Evolutionary conservation across 2,113 vertebrate species (phyloP), one percentile per base, ranked within the genome.

Genomic region (Vombatus ursinus): DNA sequence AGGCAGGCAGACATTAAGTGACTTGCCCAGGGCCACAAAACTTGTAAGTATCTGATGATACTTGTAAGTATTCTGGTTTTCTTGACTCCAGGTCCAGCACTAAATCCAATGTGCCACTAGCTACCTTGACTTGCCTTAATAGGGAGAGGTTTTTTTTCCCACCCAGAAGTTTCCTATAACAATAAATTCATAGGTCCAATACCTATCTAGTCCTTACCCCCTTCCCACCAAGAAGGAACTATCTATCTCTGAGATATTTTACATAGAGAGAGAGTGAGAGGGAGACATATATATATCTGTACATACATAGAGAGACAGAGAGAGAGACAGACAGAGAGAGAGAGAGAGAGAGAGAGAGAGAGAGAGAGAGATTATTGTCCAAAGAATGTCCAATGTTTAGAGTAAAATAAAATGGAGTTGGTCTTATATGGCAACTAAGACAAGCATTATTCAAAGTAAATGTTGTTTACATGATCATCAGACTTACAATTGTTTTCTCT

Each of bases 401-500:
- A 7, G 22, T 25, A 93, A 92, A 44, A 53, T 4, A 94, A 37
- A 92, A 91, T 52, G 49, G 3, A 54, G 50, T 84, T 91, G 37
- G 94, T 61, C 92, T 91, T 49, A 92, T 6, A 25, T 47, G 92
- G 94, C 14, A 94, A 96, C 89, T 54, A 52, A 0, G 92, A 94
- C 47, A 44, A 92, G 14, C 8, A 44, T 37, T 25, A 77, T 93
- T 96, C 61, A 92, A 97, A 95, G 92, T 16, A 92, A 50, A 0
- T 25, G 10, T 50, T 53, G 1, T n/a, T 92, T 77, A 84, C 1
- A 14, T 22, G 3, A 94, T 12, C 51, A 6, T 51, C 37, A 14
- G 14, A 92, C 91, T 49, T 97, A 93, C 51, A 91, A 77, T n/a
- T 91, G 50, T 90, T 95, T 96, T 77, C 16, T 95, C 10, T 92